A percentile compares a stretch with the other conserved stretches of the same genome.
These are phyloP conservation scores for Drosophila formosana DNA, from an alignment of 2,888 invertebrate species.

Conservation along the genomic window DNA sequence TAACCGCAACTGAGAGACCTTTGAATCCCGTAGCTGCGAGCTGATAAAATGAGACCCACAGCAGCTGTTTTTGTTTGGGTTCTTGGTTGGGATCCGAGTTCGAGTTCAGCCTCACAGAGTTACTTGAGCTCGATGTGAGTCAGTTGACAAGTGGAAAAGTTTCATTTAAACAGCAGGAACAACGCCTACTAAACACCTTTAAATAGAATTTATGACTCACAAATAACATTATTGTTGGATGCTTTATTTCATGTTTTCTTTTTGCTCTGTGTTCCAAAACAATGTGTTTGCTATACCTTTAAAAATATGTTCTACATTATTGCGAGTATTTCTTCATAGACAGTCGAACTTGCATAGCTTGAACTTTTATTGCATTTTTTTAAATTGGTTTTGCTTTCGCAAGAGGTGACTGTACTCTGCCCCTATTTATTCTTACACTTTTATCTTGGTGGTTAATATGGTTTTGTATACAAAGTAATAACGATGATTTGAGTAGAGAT, in stretches of 20 bases:
- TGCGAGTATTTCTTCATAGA: not conserved
- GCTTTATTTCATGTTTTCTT: not conserved
- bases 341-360: not conserved
- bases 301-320: not conserved
- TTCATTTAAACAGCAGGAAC: slow-evolving; percentile 30
- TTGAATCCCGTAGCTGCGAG: not conserved
- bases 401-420: not conserved
- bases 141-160: slow-evolving; percentile 15
- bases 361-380: not conserved
- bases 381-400: not conserved
- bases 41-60: slow-evolving; percentile 24
- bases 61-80: slow-evolving; percentile 25
- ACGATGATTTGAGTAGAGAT: not conserved
- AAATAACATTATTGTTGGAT: not conserved
- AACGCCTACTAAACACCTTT: slow-evolving; percentile 29
- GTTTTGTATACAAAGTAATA: not conserved
- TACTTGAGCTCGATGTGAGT: slow-evolving; percentile 20
- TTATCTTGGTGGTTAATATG: not conserved
- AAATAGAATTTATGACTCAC: slow-evolving; percentile 15
- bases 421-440: not conserved
- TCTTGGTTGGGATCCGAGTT: not conserved
- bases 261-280: not conserved
- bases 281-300: not conserved
- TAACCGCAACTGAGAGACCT: slow-evolving; percentile 9
- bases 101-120: slow-evolving; percentile 1